phyloP scores from a whole-genome alignment of 1,140 invertebrate genomes.

The Pristionchus pacificus region DNA sequence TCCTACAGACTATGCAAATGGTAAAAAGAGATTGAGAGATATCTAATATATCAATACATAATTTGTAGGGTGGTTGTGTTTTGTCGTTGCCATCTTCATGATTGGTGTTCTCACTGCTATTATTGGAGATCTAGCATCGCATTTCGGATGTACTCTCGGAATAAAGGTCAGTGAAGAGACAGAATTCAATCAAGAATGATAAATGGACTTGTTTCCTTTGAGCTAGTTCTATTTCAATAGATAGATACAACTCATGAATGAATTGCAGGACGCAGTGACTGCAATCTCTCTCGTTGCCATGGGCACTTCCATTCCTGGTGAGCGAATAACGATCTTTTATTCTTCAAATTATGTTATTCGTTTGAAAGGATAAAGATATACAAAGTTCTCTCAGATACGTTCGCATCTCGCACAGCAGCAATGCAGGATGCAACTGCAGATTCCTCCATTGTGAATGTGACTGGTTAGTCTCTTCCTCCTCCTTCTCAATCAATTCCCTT shows the following conservation, averaged over 20 bases:
- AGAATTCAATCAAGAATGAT: not conserved
- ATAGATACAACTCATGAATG: too few species aligned
- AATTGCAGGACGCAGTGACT: conserved; percentile 83
- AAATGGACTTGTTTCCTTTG: conserved; percentile 69
- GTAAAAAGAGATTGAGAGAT: conserved; percentile 61
- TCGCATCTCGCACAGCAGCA: conserved; percentile 95
- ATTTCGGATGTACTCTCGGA: conserved; percentile 94
- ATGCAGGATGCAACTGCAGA: conserved; percentile 93
- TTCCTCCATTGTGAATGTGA: conserved; percentile 94
- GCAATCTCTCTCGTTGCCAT: conserved; percentile 76
- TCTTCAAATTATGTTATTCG: not conserved
- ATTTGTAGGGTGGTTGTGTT: conserved; percentile 78
- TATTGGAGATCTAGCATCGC: conserved; percentile 89
- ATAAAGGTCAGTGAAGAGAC: conserved; percentile 67
- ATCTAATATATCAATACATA: too few species aligned
- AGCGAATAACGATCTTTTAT: not conserved
- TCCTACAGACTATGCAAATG: conserved; percentile 71
- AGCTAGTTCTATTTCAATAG: conserved; percentile 88
- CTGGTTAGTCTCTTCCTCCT: conserved; percentile 75
- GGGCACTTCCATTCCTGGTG: conserved; percentile 50
- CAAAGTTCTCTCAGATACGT: conserved; percentile 88
- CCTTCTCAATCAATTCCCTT: not conserved
- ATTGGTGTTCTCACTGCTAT: conserved; percentile 90
- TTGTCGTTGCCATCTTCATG: conserved; percentile 81
- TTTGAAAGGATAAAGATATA: too few species aligned